A percentile compares a stretch with the other conserved stretches of the same genome.
Evolutionary conservation across 2,797 vertebrate genomes (phyloP).

Genomic region (Smutsia gigantea): DNA sequence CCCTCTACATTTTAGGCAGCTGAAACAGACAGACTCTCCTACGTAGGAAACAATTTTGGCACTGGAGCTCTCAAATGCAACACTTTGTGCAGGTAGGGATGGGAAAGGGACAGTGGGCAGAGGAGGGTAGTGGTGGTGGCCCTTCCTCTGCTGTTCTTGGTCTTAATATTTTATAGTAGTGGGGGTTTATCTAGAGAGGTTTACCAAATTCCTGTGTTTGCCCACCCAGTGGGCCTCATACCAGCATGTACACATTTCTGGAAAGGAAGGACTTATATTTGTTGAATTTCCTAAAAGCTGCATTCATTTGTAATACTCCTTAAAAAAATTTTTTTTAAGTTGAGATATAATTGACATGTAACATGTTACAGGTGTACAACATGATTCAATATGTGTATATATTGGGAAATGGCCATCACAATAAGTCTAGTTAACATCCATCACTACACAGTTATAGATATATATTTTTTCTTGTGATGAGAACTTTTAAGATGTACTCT

Average conservation of each 20-base stretch:
- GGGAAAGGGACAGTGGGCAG: background rate
- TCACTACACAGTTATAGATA: background rate
- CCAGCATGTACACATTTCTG: background rate
- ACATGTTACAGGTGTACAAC: background rate
- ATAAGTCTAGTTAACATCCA: background rate
- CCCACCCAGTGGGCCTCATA: background rate
- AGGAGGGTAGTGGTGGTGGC: background rate
- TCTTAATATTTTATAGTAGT: background rate
- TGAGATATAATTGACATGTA: background rate
- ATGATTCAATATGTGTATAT: background rate
- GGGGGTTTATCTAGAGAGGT: background rate
- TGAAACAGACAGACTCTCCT: slow-evolving; percentile 93
- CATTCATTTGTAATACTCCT: background rate
- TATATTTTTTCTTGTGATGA: background rate
- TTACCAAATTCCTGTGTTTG: background rate
- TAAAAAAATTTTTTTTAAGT: background rate
- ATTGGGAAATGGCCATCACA: background rate
- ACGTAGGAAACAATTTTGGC: slow-evolving; percentile 94
- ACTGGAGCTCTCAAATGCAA: slow-evolving; percentile 88
- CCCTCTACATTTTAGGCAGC: slow-evolving; percentile 87
- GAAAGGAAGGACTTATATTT: slow-evolving; percentile 39
- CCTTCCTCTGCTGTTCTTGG: background rate
- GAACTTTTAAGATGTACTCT: slow-evolving; percentile 8
- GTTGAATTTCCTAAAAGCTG: slow-evolving; percentile 21
- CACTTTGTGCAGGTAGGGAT: slow-evolving; percentile 92